These are phyloP conservation scores for Rostratula benghalensis DNA, from an alignment of 2,113 vertebrate genomes.

Conservation along the genomic window DNA sequence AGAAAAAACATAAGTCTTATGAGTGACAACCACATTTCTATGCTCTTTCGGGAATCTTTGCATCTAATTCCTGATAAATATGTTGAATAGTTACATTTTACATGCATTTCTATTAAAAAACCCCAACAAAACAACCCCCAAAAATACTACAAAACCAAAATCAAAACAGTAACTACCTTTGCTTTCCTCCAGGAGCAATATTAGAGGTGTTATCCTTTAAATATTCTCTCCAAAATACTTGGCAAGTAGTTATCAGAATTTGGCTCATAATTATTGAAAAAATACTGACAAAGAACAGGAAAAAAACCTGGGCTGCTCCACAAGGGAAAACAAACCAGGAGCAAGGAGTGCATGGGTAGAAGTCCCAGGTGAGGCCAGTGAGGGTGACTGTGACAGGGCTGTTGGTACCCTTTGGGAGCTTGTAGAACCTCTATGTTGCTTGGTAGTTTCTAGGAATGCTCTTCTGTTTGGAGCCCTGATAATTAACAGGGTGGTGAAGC, in stretches of 20 bases:
- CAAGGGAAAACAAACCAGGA: not conserved
- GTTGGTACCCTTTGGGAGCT: not conserved
- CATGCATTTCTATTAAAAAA: not conserved
- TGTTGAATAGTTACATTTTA: not conserved
- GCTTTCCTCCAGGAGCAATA: not conserved
- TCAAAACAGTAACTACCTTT: not conserved
- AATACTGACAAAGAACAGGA: not conserved
- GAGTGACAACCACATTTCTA: not conserved
- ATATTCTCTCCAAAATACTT: not conserved
- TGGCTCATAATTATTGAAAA: not conserved
- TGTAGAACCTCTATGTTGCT: rapidly evolving
- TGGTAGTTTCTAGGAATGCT: not conserved
- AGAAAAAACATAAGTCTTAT: not conserved
- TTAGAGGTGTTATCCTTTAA: not conserved
- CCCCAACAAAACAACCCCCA: not conserved
- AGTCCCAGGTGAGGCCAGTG: not conserved
- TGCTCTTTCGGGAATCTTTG: not conserved
- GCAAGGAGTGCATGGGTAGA: not conserved
- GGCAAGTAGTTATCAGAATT: not conserved
- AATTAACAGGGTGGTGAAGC: not conserved
- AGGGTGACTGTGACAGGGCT: not conserved
- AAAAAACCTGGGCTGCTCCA: not conserved
- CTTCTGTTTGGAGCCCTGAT: not conserved
- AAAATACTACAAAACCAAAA: not conserved
- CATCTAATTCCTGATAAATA: not conserved